Percentiles rank a stretch among this genome's conserved stretches.
Conservation (phyloP, 1,140 invertebrate genomes). For the Drosophila insularis region DNA sequence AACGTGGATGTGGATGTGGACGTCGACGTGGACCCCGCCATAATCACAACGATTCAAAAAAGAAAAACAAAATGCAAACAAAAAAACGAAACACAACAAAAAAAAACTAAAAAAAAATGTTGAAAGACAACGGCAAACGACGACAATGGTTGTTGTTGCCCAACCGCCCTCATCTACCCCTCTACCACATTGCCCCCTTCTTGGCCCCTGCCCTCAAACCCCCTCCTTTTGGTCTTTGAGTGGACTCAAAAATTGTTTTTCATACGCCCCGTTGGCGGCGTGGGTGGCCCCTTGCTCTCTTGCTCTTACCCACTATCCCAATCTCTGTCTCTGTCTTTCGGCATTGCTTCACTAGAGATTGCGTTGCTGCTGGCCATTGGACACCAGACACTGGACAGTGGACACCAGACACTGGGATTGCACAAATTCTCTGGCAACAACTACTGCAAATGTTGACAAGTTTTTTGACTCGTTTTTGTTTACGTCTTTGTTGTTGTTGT, state of each 20-base stretch:
- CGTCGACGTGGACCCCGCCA: constrained; percentile 34
- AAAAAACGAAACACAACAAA: constrained; percentile 17
- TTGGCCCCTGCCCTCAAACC: background rate
- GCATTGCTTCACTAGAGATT: constrained; percentile 6
- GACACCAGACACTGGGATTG: constrained; percentile 14
- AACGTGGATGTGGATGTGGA: constrained; percentile 23
- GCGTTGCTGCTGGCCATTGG: constrained; percentile 46
- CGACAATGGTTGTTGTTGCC: constrained; percentile 54
- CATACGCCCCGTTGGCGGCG: constrained; percentile 21
- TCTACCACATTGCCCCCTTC: constrained; percentile 11
- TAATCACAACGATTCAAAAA: constrained; percentile 74
- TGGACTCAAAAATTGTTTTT: constrained; percentile 3
- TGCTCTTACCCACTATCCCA: background rate
- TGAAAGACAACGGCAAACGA: constrained; percentile 35
- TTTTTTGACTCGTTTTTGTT: constrained; percentile 41
- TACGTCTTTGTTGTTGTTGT: constrained; percentile 9
- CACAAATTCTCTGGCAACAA: constrained; percentile 31
- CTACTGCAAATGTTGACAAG: constrained; percentile 57
- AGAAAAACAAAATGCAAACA: constrained; percentile 56
- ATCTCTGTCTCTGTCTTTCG: background rate
- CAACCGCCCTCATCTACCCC: constrained; percentile 29
- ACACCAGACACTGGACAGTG: constrained; percentile 39
- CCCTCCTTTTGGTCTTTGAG: background rate
- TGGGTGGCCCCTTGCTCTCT: constrained; percentile 41
- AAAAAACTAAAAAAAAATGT: constrained; percentile 14